Base-by-base conservation (phyloP, 1,140 invertebrate species). In the Alviniconcha marisindica region DNA sequence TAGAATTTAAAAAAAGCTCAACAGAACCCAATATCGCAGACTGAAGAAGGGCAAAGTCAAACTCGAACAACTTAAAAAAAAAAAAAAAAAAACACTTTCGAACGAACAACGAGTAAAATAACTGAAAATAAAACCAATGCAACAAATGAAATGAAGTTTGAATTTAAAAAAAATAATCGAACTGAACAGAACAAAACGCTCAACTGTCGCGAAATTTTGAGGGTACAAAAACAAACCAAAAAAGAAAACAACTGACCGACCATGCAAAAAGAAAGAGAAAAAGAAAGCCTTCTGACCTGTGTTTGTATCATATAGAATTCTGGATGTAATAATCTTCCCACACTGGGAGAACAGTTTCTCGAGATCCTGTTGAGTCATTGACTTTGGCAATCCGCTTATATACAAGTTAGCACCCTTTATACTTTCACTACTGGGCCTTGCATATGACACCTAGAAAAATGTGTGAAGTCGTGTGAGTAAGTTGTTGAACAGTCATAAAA, bases 321-420 rank as follows among this genome's bases (percentile, higher is more conserved):
- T 96, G 85, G 98, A 99, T 77, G 99, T 99, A 92, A 99, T 99
- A 90, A 99, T 99, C 89, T 98, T 96, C 86, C 99, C 99, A 94
- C 97, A 99, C 82, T 97, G 97, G 93, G 96, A 96, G 94, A 99
- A 99, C 87, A 99, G 95, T 89, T 96, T 96, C 95, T 99, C 98
- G 90, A 99, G 94, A 93, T 99, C 99, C 91, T 96, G 95, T 94
- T 99, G 98, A 73, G 98, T 97, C 97, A 99, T 97, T 90, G 97
- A 97, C 94, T 99, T 99, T 86, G 98, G 98, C 90, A 99, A 95
- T 88, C 99, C 99, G 92, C 98, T 99, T 82, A 99, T 98, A 94
- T 99, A 99, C 84, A 99, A 95, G 94, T 99, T 99, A 86, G 99
- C 99, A 89, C 99, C 99, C 94, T 99, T 99, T 93, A 99, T 99